Evolutionary conservation across 2,888 invertebrate species (phyloP), one percentile per base, ranked within the genome.

Genomic region (Drosophila dives): DNA sequence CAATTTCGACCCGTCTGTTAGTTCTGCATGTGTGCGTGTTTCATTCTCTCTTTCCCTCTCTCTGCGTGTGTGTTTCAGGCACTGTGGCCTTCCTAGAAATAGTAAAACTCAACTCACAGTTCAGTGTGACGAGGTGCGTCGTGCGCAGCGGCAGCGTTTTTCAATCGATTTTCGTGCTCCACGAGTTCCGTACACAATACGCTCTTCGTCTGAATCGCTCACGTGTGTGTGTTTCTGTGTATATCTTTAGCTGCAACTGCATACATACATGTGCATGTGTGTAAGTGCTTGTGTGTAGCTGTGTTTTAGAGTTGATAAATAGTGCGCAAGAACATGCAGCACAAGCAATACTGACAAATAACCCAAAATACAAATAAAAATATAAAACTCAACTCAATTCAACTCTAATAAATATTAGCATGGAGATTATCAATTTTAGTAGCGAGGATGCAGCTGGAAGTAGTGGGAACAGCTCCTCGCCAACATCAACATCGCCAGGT

Each of bases 71-170:
- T 40, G 34, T 60, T 33, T 58, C 53, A 64, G 62, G 68, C 77
- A 68, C 75, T 81, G 81, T 72, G 87, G 82, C 83, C 84, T 91
- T 92, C 91, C 89, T 89, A 88, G 90, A 90, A 91, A 89, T 90
- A 86, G 90, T 91, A 82, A 86, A 91, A 90, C 87, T 81, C 83
- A 86, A 86, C 79, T 78, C 85, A 75, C 79, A 85, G 83, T 87
- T 80, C 85, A 91, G 91, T 92, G 79, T 86, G 86, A 80, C 81
- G 81, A 85, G 90, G 91, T 91, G 86, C 89, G 91, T 91, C 89
- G 87, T 91, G 89, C 85, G 86, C 86, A 90, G 83, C 90, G 90
- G 90, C 90, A 87, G 73, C 86, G 89, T 87, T 87, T 86, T 72
- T 64, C 58, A 59, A 71, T 50, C 54, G 50, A 61, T 42, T 60